Conservation (phyloP, 2,113 vertebrate species). For the Python bivittatus region DNA sequence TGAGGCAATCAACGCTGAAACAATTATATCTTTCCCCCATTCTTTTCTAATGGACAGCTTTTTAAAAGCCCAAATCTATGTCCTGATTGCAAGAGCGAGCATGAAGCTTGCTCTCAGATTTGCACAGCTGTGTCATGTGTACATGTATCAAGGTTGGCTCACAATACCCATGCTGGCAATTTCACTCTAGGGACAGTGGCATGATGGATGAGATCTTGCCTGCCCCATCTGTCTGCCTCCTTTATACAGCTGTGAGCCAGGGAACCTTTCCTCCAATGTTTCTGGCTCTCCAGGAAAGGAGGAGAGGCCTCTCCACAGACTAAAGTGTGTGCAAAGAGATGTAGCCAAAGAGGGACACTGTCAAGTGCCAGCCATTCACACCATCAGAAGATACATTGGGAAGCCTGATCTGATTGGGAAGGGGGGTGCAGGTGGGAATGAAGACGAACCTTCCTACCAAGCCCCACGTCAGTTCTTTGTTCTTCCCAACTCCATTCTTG, state of each 20-base stretch:
- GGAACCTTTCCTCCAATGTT: constrained; percentile 1
- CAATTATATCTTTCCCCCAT: neutral
- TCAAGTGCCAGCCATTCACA: neutral
- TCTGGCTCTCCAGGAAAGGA: constrained; percentile 14
- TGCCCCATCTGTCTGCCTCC: constrained; percentile 48
- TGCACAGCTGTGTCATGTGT: constrained; percentile 17
- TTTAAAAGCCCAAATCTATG: neutral
- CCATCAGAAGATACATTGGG: neutral
- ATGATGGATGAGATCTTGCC: constrained; percentile 51
- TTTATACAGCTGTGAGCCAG: constrained; percentile 36
- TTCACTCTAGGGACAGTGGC: constrained; percentile 30
- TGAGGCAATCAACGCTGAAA: neutral
- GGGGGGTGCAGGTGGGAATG: neutral
- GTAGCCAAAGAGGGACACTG: neutral
- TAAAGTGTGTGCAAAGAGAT: neutral
- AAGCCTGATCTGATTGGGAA: neutral
- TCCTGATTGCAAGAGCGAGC: constrained; percentile 3
- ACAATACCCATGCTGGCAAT: constrained; percentile 30
- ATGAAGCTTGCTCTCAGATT: constrained; percentile 14
- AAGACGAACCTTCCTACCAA: no score
- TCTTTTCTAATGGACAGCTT: neutral
- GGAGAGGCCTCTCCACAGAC: neutral
- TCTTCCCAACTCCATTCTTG: neutral
- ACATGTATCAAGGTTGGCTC: constrained; percentile 18
- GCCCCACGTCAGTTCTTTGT: neutral